Conservation (phyloP, 2,113 vertebrate species). For the Psilopogon haemacephalus region DNA sequence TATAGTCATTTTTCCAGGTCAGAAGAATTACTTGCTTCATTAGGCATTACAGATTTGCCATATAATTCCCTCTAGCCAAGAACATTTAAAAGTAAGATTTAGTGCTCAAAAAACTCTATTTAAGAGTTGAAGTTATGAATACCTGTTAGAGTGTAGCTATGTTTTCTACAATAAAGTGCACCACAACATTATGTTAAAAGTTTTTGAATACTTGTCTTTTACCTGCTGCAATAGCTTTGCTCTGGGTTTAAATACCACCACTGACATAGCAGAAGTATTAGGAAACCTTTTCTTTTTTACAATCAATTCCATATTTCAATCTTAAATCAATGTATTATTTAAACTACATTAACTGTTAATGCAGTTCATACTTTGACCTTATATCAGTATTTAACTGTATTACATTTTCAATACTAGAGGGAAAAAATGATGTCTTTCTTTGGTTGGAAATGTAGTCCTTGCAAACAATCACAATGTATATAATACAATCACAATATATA, state of each 20-base stretch:
- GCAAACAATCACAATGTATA: not conserved
- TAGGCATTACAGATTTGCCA: not conserved
- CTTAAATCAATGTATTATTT: conserved; percentile 1
- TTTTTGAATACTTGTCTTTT: not conserved
- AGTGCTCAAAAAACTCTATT: not conserved
- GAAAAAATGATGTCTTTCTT: not conserved
- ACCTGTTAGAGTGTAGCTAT: not conserved
- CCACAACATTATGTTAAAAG: not conserved
- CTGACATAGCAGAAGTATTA: not conserved
- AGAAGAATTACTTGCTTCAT: not conserved
- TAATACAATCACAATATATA: too few relatives aligned
- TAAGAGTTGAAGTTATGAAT: not conserved
- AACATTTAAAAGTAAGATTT: not conserved
- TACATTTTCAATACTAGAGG: not conserved
- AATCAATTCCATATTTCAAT: not conserved
- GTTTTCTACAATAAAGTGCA: not conserved
- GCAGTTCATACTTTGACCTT: conserved; percentile 38
- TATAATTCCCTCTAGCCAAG: not conserved
- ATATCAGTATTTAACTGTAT: not conserved
- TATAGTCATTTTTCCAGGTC: not conserved
- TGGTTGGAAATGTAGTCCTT: not conserved
- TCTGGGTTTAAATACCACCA: not conserved
- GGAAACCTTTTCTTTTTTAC: not conserved
- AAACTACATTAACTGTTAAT: conserved; percentile 18
- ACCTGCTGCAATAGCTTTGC: not conserved